phyloP scores from a whole-genome alignment of 2,113 vertebrate species.

The Corythornis madagascariensis region DNA sequence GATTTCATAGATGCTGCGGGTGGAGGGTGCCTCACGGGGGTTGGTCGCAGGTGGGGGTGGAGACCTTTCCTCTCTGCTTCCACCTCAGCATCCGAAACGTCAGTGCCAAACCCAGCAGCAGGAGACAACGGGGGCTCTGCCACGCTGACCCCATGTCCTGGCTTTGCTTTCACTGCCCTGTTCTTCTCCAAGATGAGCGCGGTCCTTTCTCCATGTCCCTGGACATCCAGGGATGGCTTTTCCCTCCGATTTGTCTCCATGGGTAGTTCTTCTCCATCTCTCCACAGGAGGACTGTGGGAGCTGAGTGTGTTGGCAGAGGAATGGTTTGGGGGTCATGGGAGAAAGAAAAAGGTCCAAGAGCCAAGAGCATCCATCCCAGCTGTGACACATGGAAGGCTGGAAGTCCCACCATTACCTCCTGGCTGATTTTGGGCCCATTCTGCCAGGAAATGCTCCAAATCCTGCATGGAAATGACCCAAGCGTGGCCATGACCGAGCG shows the following conservation, averaged over 20 bases:
- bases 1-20: neutral
- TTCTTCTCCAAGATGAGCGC: neutral
- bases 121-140: neutral
- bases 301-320: neutral
- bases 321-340: neutral
- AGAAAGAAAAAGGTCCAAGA: neutral
- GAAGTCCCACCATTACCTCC: neutral
- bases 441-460: neutral
- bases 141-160: rapidly evolving
- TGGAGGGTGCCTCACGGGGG: neutral
- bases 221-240: neutral
- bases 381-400: rapidly evolving
- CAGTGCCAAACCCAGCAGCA: neutral
- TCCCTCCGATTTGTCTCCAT: neutral
- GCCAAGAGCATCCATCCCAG: neutral
- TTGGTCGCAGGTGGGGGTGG: neutral
- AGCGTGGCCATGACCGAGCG: rapidly evolving
- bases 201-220: neutral
- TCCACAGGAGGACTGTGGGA: too few relatives aligned
- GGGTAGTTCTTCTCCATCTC: neutral
- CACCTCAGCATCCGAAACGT: neutral
- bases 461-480: rapidly evolving
- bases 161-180: neutral
- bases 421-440: neutral
- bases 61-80: neutral